Percentiles rank a stretch among this genome's conserved stretches.
Evolutionary conservation across 1,140 invertebrate species (phyloP).

Genomic region (Euura lappo): DNA sequence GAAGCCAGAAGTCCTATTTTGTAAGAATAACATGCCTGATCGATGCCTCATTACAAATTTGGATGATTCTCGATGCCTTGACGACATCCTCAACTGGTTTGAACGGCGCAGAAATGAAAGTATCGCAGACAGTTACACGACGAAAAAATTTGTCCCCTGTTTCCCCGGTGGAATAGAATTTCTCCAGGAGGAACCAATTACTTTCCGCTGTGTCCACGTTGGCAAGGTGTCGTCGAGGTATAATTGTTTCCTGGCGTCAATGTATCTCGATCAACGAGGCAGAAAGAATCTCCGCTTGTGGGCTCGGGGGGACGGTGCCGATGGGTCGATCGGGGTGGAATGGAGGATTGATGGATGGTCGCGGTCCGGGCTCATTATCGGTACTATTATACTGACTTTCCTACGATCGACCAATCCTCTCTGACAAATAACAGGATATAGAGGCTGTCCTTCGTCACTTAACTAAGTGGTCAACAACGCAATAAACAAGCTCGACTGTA

Average conservation of each 20-base stretch:
- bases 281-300: neutral
- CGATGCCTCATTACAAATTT: no score
- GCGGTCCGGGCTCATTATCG: neutral
- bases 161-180: neutral
- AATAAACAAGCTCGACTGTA: neutral
- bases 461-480: constrained; percentile 4
- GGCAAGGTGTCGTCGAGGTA: neutral
- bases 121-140: no score
- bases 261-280: constrained; percentile 2
- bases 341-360: constrained; percentile 4
- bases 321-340: neutral
- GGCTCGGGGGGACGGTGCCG: neutral
- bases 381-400: constrained; percentile 4
- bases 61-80: no score
- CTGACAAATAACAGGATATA: constrained; percentile 4
- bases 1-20: no score
- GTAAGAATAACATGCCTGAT: no score
- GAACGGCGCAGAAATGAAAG: no score
- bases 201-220: neutral
- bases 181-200: neutral
- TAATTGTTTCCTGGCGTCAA: constrained; percentile 4
- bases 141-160: no score
- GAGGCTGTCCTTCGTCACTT: constrained; percentile 1
- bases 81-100: no score
- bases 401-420: neutral